These are phyloP conservation scores for Chloroclysta siterata DNA, from an alignment of 2,888 invertebrate species.

Conservation along the genomic window DNA sequence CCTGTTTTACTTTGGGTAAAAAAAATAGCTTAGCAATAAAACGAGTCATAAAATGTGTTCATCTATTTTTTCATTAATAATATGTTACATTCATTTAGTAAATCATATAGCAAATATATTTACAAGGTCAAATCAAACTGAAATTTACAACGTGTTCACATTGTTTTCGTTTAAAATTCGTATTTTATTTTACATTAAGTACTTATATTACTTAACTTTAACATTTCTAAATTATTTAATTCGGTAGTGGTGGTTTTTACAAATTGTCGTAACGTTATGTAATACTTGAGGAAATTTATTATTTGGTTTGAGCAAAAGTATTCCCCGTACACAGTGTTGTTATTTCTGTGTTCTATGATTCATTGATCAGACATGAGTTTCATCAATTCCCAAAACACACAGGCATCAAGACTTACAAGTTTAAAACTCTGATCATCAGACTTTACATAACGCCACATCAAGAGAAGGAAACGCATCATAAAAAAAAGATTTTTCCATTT, in stretches of 20 bases:
- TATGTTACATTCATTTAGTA: slow-evolving; percentile 84
- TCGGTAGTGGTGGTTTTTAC: slow-evolving; percentile 68
- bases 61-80: slow-evolving; percentile 84
- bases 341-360: slow-evolving; percentile 14
- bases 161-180: slow-evolving; percentile 82
- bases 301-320: slow-evolving; percentile 33
- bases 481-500: background rate
- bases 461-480: background rate
- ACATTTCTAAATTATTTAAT: slow-evolving; percentile 73
- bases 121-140: slow-evolving; percentile 82
- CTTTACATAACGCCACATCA: slow-evolving; percentile 14
- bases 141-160: slow-evolving; percentile 78
- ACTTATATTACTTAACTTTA: slow-evolving; percentile 80
- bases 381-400: slow-evolving; percentile 29
- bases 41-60: slow-evolving; percentile 76
- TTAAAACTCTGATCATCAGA: slow-evolving; percentile 3
- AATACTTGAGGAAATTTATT: slow-evolving; percentile 24
- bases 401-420: slow-evolving; percentile 13
- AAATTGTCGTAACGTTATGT: slow-evolving; percentile 62
- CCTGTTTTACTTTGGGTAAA: background rate
- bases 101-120: slow-evolving; percentile 85
- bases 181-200: slow-evolving; percentile 77
- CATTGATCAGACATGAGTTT: slow-evolving; percentile 13
- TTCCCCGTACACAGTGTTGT: slow-evolving; percentile 20
- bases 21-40: slow-evolving; percentile 50